Percentiles rank a stretch among this genome's conserved stretches.
Conservation (phyloP, 2,888 invertebrate genomes). For the Protonemura montana region DNA sequence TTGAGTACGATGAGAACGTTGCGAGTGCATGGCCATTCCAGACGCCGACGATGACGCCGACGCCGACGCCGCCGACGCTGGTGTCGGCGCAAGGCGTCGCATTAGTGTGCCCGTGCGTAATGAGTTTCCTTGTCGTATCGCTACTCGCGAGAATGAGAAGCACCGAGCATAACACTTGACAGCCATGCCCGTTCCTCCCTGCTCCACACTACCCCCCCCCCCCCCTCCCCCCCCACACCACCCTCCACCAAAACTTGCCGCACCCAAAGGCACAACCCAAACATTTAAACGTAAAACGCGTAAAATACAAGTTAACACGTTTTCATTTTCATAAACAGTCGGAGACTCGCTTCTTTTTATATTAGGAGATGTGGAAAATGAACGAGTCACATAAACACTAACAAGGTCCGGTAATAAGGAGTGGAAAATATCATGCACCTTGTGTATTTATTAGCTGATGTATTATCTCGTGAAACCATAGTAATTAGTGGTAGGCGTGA, state of each 20-base stretch:
- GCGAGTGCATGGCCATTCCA: no score
- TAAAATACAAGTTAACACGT: not conserved
- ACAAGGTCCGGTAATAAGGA: no score
- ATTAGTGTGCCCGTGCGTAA: not conserved
- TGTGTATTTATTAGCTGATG: no score
- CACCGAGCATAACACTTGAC: not conserved
- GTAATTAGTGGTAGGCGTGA: no score
- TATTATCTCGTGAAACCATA: no score
- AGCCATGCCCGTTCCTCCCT: not conserved
- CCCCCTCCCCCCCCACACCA: not conserved
- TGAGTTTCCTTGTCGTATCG: not conserved
- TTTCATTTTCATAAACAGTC: constrained; percentile 4
- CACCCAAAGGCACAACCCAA: not conserved
- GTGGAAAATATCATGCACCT: no score
- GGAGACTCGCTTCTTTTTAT: not conserved
- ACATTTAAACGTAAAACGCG: not conserved
- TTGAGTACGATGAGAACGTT: not conserved
- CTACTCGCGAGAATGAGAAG: not conserved
- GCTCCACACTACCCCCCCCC: not conserved
- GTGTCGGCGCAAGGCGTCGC: not conserved
- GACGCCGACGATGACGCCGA: not conserved
- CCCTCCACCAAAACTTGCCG: not conserved
- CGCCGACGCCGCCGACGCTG: not conserved
- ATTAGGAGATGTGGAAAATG: not conserved
- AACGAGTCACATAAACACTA: no score